Base-by-base conservation (phyloP, 2,113 vertebrate genomes). In the Pseudopodoces humilis region DNA sequence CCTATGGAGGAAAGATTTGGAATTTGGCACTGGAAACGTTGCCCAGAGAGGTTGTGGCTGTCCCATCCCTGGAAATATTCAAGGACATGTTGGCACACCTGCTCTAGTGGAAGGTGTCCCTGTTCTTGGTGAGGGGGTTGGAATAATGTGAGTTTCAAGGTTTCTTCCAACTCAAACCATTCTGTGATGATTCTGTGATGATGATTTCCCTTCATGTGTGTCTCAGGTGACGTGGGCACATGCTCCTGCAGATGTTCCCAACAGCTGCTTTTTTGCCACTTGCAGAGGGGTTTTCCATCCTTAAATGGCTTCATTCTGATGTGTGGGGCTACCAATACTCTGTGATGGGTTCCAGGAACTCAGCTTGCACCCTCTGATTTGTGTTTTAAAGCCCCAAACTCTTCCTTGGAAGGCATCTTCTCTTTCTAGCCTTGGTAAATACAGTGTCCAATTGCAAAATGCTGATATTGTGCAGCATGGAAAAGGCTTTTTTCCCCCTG, bases 401-500 rank as follows among this genome's bases (percentile, higher is more conserved):
- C 74, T 78, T 85, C 74, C 84, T 95, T 92, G 68, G 89, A 78
- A 95, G 70, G 84, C 77, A 55, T 65, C 95, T 91, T 94, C 70
- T 84, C 65, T 83, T 90, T 83, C 74, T 89, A 95, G 86, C 60
- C 86, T 68, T 35, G 41, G 78, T 83, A 91, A 95, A 97, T 89
- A 85, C 47, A 87, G 93, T 92, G 86, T 95, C 94, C 94, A 97
- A 96, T 97, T 95, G 94, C 70, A 83, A 92, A 97, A 92, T 72
- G 80, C 86, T 95, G 92, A 95, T 97, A 85, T 95, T 96, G 89
- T 95, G 78, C 86, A 95, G 89, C 94, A 95, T 95, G 95, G 94
- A 97, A 96, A 97, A 95, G 50, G 89, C 89, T 96, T 92, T 97
- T 95, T 95, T 41, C 68, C 91, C 95, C 94, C 91, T 88, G 96